These are phyloP conservation scores for Felis catus DNA, from an alignment of 2,113 vertebrate genomes.

Conservation along the genomic window DNA sequence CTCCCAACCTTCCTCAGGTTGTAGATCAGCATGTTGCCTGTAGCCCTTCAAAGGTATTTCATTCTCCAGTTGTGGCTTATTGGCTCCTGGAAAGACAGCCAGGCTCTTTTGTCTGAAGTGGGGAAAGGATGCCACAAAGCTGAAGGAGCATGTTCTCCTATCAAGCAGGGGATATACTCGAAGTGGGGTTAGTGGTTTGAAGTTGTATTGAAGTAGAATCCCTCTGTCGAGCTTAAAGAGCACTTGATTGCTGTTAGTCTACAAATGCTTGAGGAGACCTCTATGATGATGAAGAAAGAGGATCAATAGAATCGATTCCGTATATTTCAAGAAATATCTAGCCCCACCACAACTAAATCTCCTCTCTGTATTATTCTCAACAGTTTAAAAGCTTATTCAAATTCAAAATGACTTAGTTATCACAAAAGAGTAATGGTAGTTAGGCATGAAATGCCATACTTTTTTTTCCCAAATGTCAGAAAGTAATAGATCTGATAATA, in stretches of 20 bases:
- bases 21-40: background rate
- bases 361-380: background rate
- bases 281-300: background rate
- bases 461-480: background rate
- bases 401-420: background rate
- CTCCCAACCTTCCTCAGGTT: background rate
- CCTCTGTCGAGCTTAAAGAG: background rate
- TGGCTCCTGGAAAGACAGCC: background rate
- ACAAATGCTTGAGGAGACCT: background rate
- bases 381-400: background rate
- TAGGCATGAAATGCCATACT: background rate
- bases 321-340: background rate
- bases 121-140: background rate
- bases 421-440: background rate
- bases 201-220: background rate
- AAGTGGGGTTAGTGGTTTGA: background rate
- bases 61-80: background rate
- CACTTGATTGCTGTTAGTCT: background rate
- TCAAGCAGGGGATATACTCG: background rate
- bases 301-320: background rate
- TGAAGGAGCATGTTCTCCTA: background rate
- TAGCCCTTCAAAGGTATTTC: background rate
- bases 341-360: background rate
- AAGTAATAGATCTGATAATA: background rate
- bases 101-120: background rate